phyloP scores from a whole-genome alignment of 2,888 invertebrate species.

The Catocala nupta region DNA sequence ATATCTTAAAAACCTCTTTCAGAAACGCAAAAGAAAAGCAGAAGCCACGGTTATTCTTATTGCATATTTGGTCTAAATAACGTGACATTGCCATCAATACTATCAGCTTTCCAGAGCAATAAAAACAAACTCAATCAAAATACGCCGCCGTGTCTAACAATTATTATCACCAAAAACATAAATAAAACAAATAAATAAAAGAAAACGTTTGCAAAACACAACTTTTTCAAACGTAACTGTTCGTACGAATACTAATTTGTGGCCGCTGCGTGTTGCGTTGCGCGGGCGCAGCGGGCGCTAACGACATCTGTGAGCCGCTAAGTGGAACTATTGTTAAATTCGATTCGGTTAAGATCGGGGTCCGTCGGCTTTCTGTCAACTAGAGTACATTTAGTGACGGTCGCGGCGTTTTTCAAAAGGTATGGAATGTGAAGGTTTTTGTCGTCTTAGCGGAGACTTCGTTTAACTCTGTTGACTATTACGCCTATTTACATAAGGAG shows the following conservation, averaged over 20 bases:
- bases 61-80: slow-evolving; percentile 1
- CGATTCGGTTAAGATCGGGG: slow-evolving; percentile 71
- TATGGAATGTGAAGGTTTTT: slow-evolving; percentile 77
- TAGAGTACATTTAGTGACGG: slow-evolving; percentile 78
- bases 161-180: too few relatives aligned
- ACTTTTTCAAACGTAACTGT: slow-evolving; percentile 41
- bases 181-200: not conserved
- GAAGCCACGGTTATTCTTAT: not conserved
- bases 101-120: not conserved
- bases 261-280: slow-evolving; percentile 67
- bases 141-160: not conserved
- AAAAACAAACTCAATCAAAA: not conserved
- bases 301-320: slow-evolving; percentile 84
- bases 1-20: too few relatives aligned
- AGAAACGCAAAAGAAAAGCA: not conserved
- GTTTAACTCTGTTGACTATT: slow-evolving; percentile 52
- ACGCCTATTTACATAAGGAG: slow-evolving; percentile 50
- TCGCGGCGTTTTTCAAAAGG: slow-evolving; percentile 73
- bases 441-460: slow-evolving; percentile 53
- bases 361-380: slow-evolving; percentile 77
- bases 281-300: slow-evolving; percentile 79
- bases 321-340: slow-evolving; percentile 83
- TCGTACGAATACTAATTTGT: slow-evolving; percentile 65
- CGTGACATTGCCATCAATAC: not conserved
- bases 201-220: slow-evolving; percentile 17